Percentiles rank a stretch among this genome's conserved stretches.
Evolutionary conservation across 2,797 vertebrate species (phyloP).

Genomic region (Taenioides sp.): DNA sequence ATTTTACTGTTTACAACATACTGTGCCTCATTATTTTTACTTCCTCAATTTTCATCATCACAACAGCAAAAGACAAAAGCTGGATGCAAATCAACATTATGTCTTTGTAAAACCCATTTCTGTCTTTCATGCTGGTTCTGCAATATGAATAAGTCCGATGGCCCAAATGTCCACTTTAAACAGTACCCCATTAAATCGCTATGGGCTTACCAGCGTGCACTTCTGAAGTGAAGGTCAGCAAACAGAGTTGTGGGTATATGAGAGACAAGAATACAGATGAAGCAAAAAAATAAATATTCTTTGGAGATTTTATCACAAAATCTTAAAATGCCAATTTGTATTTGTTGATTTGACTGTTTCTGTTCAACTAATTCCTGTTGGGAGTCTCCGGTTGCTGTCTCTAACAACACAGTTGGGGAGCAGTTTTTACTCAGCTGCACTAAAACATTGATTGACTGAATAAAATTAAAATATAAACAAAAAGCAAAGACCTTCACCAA

Average conservation of each 20-base stretch:
- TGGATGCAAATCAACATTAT: conserved; percentile 1
- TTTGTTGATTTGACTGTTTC: neutral
- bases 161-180: neutral
- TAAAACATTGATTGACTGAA: neutral
- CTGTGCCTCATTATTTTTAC: neutral
- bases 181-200: neutral
- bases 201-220: neutral
- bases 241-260: neutral
- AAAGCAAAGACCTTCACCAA: too few species aligned
- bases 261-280: conserved; percentile 4
- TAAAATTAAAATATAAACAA: too few species aligned
- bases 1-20: conserved; percentile 1
- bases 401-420: too few species aligned
- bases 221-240: conserved; percentile 6
- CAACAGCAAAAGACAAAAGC: neutral
- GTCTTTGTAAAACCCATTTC: neutral
- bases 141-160: too few species aligned
- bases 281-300: neutral
- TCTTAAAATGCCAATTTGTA: neutral
- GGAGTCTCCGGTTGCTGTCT: neutral
- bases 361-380: neutral
- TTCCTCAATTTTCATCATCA: conserved; percentile 1
- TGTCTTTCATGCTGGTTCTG: neutral
- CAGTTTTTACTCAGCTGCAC: neutral
- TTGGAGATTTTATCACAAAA: neutral